Base-by-base conservation (phyloP, 30 jellyfish, hydroid and myxozoan genomes). In the Aurelia sp. region DNA sequence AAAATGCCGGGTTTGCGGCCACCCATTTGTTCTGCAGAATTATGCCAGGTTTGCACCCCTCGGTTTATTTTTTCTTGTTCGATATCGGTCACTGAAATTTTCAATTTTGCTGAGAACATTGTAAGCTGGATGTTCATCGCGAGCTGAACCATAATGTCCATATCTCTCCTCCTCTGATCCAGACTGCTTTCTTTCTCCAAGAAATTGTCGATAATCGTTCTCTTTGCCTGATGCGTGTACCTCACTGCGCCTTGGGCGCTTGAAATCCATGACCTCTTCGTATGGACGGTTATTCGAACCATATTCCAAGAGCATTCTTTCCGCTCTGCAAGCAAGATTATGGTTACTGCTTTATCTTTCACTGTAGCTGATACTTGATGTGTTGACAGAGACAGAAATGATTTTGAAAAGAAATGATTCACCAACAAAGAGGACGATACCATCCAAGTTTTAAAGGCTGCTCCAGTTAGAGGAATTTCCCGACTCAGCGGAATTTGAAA, bases 161-260 rank as follows among this genome's bases (percentile, higher is more conserved):
- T 30, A 40, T 74, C 72, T n/a, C 19, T 41, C 19, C 1, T 74
- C 72, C 5, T 50, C 85, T 3, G 85, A 52, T 8, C 15, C 51
- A 47, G 35, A 17, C 13, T 74, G 72, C 35, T 65, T 74, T 53
- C 85, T 74, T 11, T 74, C 85, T 2, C 38, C 71, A 51, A 35
- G 50, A 33, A 41, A 55, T 27, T 53, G 85, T 20, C 85, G 74
- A 33, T 63, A 53, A 38, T 81, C 91, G 51, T 84, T 84, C 59
- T 84, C 93, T 57, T 84, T 72, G 40, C 93, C 93, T 4, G 52
- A 52, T 4, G 93, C 85, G 4, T 58, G 86, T 18, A 84, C 93
- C 50, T 84, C 85, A 50, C 93, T 84, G 50, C 84, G 87, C 52
- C 73, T 84, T 16, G 93, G 93, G 38, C 93, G 55, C 48, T 84